A percentile compares a stretch with the other conserved stretches of the same genome.
phyloP scores from a whole-genome alignment of 2,113 vertebrate species.

The western clawed frog (Xenopus tropicalis) region DNA sequence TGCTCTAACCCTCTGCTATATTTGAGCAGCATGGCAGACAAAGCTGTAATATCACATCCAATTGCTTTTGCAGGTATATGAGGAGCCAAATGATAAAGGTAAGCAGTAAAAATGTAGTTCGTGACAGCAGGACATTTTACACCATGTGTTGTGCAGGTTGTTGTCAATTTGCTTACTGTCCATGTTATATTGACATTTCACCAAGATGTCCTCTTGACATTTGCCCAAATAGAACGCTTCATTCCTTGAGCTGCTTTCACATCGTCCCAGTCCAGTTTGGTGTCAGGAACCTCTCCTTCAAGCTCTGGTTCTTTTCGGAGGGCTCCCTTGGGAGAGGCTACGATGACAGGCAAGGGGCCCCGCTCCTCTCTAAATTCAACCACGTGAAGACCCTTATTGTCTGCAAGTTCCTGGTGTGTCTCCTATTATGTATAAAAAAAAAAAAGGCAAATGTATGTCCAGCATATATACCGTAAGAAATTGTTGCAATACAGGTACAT shows the following conservation, averaged over 20 bases:
- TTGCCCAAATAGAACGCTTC: slow-evolving; percentile 72
- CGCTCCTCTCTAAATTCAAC: slow-evolving; percentile 81
- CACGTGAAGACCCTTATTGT: slow-evolving; percentile 81
- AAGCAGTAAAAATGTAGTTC: too few relatives aligned
- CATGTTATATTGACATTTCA: slow-evolving; percentile 46
- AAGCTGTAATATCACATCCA: too few relatives aligned
- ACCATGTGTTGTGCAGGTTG: not conserved
- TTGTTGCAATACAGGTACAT: too few relatives aligned
- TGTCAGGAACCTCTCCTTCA: slow-evolving; percentile 70
- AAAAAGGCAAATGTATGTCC: not conserved
- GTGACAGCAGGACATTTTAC: too few relatives aligned
- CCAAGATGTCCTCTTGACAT: slow-evolving; percentile 70
- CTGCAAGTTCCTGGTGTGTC: slow-evolving; percentile 78
- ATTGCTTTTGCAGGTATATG: too few relatives aligned
- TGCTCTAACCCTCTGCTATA: too few relatives aligned
- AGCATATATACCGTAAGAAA: too few relatives aligned
- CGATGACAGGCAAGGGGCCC: slow-evolving; percentile 78
- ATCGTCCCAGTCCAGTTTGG: slow-evolving; percentile 80
- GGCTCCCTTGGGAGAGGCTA: slow-evolving; percentile 67
- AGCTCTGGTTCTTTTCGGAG: slow-evolving; percentile 64
- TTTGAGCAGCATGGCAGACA: too few relatives aligned
- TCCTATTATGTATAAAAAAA: slow-evolving; percentile 59
- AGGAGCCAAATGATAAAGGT: too few relatives aligned
- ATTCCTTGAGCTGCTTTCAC: slow-evolving; percentile 73
- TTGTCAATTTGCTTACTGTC: not conserved